Evolutionary conservation across 2,797 vertebrate species (phyloP), one percentile per base, ranked within the genome.

Genomic region (Acanthurus leucopareius): DNA sequence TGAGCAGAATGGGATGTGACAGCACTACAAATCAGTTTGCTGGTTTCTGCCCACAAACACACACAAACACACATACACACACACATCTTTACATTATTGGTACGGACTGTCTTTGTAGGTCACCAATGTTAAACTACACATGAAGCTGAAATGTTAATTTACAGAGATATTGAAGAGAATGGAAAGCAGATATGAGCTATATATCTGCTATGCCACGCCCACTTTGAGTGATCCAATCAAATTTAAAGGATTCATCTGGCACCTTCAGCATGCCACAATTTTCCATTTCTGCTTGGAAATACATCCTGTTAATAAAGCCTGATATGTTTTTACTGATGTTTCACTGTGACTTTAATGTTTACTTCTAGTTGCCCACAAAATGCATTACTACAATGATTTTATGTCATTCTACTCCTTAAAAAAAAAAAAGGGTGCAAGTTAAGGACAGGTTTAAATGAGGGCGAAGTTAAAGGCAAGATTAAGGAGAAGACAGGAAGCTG

Each of bases 361-460:
- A 1, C 8, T 45, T 35, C 10, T 1, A 59, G 19, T 38, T 22
- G 2, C 15, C 7, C 1, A 15, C 35, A 67, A 7, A 47, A 64
- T 15, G 11, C 53, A 17, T 49, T 15, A 7, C 7, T 22, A 54
- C 14, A 14, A 60, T 53, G 8, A 20, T 32, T 48, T 47, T 11
- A 8, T 48, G 19, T 7, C 4, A 49, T n/a, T 69, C 25, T 44
- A 19, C 38, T 63, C 49, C 16, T 65, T 7, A 5, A 19, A 44
- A 32, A 52, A 44, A 32, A 52, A 32, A 58, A 56, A 32, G 68
- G 78, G 74, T 82, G 80, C 64, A 64, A 85, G 70, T 89, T 86
- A 60, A 85, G 57, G 73, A n/a, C 75, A 73, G 51, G 74, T 77
- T 80, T 71, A 59, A 79, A 75, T 10, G 2, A 40, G 7, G 45